Evolutionary conservation across 2,888 invertebrate species (phyloP), one percentile per base, ranked within the genome.

Genomic region (Drosophila demipolita): DNA sequence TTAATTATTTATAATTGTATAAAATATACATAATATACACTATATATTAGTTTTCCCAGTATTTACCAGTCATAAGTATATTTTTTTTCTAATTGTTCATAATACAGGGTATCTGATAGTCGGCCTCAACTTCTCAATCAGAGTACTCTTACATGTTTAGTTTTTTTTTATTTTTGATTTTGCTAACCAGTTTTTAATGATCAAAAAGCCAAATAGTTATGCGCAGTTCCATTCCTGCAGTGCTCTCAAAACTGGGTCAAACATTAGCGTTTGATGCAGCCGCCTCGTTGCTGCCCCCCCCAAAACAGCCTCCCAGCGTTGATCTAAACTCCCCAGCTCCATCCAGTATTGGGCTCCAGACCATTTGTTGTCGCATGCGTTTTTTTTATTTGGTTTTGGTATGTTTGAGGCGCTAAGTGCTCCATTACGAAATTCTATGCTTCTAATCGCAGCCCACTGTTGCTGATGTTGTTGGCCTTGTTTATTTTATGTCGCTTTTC

Each of bases 141-240:
- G n/a, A 55, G 36, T n/a, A 55, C 38, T 55, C 26, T 38, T 55
- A 55, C 55, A 26, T 38, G 55, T 67, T 75, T 58, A 55, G 42
- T 55, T 54, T 38, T 65, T 57, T 59, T 53, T 54, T 57, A 12
- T 70, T 80, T 72, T 71, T 74, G 71, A 63, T 32, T 62, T 38
- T 73, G 66, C 65, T 42, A 91, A 91, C 91, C 91, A 90, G 91
- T 91, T 91, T 91, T 90, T 91, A 91, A 91, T 87, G 90, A 88
- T 86, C 82, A 73, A 75, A 75, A 75, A 82, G 69, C 64, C 71
- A 87, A 84, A 78, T 80, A 82, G 80, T 71, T 67, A 73, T 66
- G 73, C 63, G 69, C 81, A 83, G 87, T 86, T 87, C 87, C 87
- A 90, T 90, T 86, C 75, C 90, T 88, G 90, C 86, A 80, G 66